Conservation (phyloP, 2,113 vertebrate species). For the Hemibagrus wyckioides region DNA sequence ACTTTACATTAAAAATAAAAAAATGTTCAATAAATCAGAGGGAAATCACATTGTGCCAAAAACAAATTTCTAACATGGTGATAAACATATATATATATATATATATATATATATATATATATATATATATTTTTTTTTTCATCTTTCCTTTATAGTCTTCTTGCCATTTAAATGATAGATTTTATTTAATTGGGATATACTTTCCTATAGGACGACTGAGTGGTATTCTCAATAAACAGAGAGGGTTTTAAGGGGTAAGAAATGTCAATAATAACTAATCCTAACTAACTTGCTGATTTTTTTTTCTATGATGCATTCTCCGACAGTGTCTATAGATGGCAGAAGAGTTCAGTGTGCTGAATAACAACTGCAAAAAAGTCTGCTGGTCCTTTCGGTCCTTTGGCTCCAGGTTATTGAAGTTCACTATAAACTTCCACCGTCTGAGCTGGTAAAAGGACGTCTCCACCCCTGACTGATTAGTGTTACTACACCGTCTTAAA, state of each 20-base stretch:
- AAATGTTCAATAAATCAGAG: not conserved
- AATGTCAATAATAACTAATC: not conserved
- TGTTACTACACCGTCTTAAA: not conserved
- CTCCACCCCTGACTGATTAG: conserved; percentile 6
- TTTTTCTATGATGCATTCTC: conserved; percentile 8
- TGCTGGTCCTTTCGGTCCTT: conserved; percentile 77
- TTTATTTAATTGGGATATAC: not conserved
- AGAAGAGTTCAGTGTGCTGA: conserved; percentile 61
- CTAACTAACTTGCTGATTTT: conserved; percentile 2
- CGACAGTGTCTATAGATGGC: conserved; percentile 68
- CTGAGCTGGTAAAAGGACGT: conserved; percentile 14
- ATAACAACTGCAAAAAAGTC: conserved; percentile 47
- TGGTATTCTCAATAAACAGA: too few relatives aligned
- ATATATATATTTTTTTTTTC: too few relatives aligned
- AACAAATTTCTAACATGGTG: not conserved
- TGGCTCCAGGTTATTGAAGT: conserved; percentile 65
- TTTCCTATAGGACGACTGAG: not conserved
- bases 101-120: too few relatives aligned
- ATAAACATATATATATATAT: not conserved
- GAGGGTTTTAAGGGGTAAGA: too few relatives aligned
- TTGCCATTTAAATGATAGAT: not conserved
- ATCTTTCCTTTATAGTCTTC: not conserved
- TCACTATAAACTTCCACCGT: conserved; percentile 37
- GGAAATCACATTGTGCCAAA: not conserved
- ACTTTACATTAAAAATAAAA: not conserved